phyloP scores from a whole-genome alignment of 2,113 vertebrate genomes.

The Pelodiscus sinensis region DNA sequence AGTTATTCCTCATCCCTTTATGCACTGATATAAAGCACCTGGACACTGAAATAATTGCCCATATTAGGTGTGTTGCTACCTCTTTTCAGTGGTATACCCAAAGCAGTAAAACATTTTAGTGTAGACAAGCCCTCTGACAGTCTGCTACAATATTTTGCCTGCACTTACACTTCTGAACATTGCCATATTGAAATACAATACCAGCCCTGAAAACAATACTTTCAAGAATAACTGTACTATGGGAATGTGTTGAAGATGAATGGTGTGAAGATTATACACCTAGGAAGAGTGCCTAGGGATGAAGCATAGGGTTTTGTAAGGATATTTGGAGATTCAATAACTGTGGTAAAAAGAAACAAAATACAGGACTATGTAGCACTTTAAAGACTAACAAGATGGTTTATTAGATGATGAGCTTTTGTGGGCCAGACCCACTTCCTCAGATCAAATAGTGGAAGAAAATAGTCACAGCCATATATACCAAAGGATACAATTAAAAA shows the following conservation, averaged over 20 bases:
- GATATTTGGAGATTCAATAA: conserved; percentile 14
- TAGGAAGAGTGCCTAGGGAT: conserved; percentile 2
- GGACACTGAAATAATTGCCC: not conserved
- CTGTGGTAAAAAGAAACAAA: not conserved
- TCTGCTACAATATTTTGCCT: not conserved
- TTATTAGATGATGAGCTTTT: too few relatives aligned
- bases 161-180: not conserved
- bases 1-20: not conserved
- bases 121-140: not conserved
- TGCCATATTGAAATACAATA: too few relatives aligned
- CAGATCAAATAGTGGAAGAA: too few relatives aligned
- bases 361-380: too few relatives aligned
- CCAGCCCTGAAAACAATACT: not conserved
- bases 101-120: not conserved
- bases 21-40: not conserved
- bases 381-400: too few relatives aligned
- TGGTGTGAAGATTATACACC: not conserved
- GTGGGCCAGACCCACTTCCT: too few relatives aligned
- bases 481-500: too few relatives aligned
- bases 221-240: not conserved
- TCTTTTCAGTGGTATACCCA: not conserved
- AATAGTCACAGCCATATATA: too few relatives aligned
- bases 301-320: conserved; percentile 15
- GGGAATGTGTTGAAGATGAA: not conserved
- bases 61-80: not conserved